Evolutionary conservation across 2,888 invertebrate genomes (phyloP).

Genomic region (Nomada ruficornis): DNA sequence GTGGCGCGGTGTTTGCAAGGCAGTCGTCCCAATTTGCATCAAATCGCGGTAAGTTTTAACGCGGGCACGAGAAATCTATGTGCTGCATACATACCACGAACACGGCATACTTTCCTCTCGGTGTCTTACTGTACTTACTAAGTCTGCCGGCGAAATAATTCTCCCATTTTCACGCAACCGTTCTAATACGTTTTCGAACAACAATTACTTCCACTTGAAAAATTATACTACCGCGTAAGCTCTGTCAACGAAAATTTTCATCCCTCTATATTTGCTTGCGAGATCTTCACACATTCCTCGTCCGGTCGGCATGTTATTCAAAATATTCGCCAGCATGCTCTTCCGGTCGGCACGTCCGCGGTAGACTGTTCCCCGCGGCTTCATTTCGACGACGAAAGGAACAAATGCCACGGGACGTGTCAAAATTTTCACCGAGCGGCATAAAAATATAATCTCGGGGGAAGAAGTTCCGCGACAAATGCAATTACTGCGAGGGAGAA

Average conservation of each 20-base stretch:
- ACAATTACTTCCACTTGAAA: too few relatives aligned
- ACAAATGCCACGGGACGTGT: constrained; percentile 31
- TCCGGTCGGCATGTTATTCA: background rate
- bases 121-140: constrained; percentile 24
- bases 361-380: background rate
- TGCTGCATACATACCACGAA: too few relatives aligned
- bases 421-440: constrained; percentile 35
- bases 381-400: constrained; percentile 2
- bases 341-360: constrained; percentile 18
- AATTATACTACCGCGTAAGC: background rate
- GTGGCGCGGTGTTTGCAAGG: constrained; percentile 57
- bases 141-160: constrained; percentile 35
- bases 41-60: constrained; percentile 30
- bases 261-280: background rate
- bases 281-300: background rate
- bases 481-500: constrained; percentile 39
- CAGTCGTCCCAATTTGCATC: constrained; percentile 55
- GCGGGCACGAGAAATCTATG: constrained; percentile 35
- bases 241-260: background rate
- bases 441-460: constrained; percentile 45
- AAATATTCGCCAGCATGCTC: background rate
- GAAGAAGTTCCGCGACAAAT: constrained; percentile 47
- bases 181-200: background rate
- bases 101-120: constrained; percentile 35
- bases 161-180: background rate